Base-by-base conservation (phyloP, 2,797 vertebrate species). In the Halcyon leucocephala region DNA sequence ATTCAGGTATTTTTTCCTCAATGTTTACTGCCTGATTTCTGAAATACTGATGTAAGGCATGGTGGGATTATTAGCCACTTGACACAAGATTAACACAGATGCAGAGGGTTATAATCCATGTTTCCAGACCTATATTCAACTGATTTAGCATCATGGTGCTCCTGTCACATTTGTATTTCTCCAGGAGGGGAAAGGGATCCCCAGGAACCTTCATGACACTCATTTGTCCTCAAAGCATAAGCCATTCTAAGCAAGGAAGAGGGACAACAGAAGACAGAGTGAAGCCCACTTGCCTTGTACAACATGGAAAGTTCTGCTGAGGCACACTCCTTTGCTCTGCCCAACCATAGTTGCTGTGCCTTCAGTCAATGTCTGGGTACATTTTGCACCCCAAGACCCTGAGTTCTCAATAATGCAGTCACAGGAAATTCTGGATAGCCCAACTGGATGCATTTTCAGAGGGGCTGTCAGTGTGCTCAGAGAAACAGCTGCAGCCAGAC, bases 401-500 rank as follows among this genome's bases (percentile, higher is more conserved):
- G 26, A 86, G 70, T 76, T 58, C 39, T 82, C 66, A 84, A 66
- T 84, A 73, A 88, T 66, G 62, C n/a, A 28, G 35, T 37, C 6
- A 2, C 29, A 73, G 31, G 29, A 83, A 82, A 84, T 57, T 91
- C 85, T 86, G 66, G 77, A 49, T 31, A 52, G 48, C 37, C 57
- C 80, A 70, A n/a, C 44, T 69, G 62, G 51, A 94, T 33, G 31
- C 77, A 73, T 64, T 93, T 87, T 18, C 80, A 89, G 66, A 67
- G 70, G 13, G 64, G 61, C 28, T 95, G 90, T 73, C 90, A 82
- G 33, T 1, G 6, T 3, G 8, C 60, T 82, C 49, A 31, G 73
- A 77, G 64, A 73, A 93, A 67, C 91, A 96, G 70, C 93, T 95
- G 94, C 6, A 1, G 22, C 64, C 90, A 89, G 93, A 73, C 70